Evolutionary conservation across 2,113 vertebrate genomes (phyloP), one percentile per base, ranked within the genome.

Genomic region (Nyctibius bracteatus): DNA sequence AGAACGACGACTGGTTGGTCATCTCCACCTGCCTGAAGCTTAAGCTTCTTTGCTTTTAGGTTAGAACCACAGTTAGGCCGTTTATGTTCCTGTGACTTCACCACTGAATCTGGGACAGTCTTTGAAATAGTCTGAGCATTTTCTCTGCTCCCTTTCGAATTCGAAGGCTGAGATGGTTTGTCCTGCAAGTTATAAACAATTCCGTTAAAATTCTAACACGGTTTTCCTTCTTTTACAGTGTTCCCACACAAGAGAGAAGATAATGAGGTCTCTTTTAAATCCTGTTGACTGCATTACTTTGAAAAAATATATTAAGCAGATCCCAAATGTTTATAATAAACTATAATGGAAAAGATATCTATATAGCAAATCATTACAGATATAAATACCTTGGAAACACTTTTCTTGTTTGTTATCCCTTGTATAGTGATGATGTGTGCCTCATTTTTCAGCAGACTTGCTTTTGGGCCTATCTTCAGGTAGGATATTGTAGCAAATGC

Each of bases 401-500:
- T 93, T 58, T 70, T 97, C 3, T 24, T 66, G 8, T 67, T 66
- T 37, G 81, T 91, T 90, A 89, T 97, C 89, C 98, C 98, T 89
- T 98, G 98, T 97, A 99, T 96, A 33, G 91, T 98, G 47, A 99
- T 82, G 10, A 92, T 12, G 9, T 99, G 99, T 14, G 93, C 94
- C 19, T 97, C 93, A 2, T 82, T 98, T 95, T 98, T 98, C 75
- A 99, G 98, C 79, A 99, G 98, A 55, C 93, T 74, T n/a, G 99
- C 99, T 98, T 98, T 99, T 2, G 98, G 98, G 63, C 99, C 99
- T 77, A 96, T 95, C 94, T 99, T 99, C 96, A 99, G 61, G 94
- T 99, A 99, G 30, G 99, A 99, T 96, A 99, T 98, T 22, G 99
- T 99, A 39, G 99, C 98, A 58, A 99, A 99, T 0, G 99, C 99